Evolutionary conservation across 2,113 vertebrate genomes (phyloP).

Genomic region (Piaya cayana): DNA sequence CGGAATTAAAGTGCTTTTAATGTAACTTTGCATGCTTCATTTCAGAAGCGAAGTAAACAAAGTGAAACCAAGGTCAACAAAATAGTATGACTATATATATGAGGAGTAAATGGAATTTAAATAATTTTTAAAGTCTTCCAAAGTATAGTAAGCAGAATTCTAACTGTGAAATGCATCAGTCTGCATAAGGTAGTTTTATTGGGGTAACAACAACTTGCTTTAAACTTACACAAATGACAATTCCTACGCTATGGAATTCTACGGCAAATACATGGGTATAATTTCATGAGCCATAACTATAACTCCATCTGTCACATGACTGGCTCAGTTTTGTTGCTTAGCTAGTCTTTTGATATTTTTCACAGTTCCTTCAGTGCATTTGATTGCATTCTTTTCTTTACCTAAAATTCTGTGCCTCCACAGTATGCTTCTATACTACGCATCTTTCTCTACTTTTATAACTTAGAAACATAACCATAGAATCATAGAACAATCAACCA

Average conservation of each 20-base stretch:
- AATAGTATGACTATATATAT: background rate
- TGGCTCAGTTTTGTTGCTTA: background rate
- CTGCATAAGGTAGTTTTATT: background rate
- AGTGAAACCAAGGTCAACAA: background rate
- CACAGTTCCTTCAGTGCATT: background rate
- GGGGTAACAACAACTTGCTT: background rate
- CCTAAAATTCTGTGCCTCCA: background rate
- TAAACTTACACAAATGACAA: background rate
- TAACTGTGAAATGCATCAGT: background rate
- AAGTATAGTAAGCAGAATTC: background rate
- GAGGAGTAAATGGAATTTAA: background rate
- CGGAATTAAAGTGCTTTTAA: background rate
- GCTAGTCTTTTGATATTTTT: background rate
- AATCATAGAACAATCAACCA: too few relatives aligned
- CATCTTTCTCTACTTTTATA: background rate
- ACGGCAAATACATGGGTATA: background rate
- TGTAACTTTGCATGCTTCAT: background rate
- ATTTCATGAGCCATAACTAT: background rate
- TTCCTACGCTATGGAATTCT: background rate
- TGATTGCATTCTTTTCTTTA: background rate
- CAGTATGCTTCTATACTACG: background rate
- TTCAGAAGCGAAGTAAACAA: background rate
- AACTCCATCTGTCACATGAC: background rate
- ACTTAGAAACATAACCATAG: too few relatives aligned
- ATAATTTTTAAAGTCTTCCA: background rate